Base-by-base conservation (phyloP, 2,888 invertebrate species). In the Glaucopsyche alexis region DNA sequence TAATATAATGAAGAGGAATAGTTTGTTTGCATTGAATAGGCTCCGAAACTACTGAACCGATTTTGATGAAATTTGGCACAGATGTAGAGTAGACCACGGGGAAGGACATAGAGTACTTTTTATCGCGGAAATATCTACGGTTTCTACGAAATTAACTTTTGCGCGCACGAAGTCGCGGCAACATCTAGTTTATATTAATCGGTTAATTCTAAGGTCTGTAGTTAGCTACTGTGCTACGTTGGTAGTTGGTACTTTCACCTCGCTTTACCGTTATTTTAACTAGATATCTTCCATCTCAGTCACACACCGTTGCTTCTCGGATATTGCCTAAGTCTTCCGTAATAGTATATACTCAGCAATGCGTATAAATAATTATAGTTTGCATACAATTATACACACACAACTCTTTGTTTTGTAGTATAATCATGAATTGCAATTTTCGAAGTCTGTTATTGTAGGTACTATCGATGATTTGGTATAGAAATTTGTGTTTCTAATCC, bases 231-330 rank as follows among this genome's bases (percentile, higher is more conserved):
- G 69, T 69, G 69, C 49, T 81, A 81, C 83, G 87, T n/a, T 49
- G 50, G 72, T 90, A 90, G 87, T n/a, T 49, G 50, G 72, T 90
- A 90, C 89, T 90, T 91, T 91, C 90, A 91, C 89, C 88, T 85
- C 85, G 80, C 76, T 79, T 78, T 83, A 87, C 90, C 85, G 89
- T 90, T 89, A 89, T 79, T 80, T 82, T 83, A 84, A 82, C 82
- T 83, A 80, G 76, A 75, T 79, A 75, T 80, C 77, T 80, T 80
- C 76, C 76, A 77, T 86, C 85, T 86, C 81, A 76, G 77, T 80
- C 81, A 75, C 78, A 78, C 81, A 76, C 77, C 80, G 79, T 81
- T 77, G 78, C 79, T 78, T 80, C 79, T 80, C 81, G 78, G 84
- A 81, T 83, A 83, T 84, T 83, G 82, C 81, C 81, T 82, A 81